Percentiles rank a stretch among this genome's conserved stretches.
Evolutionary conservation across 2,797 vertebrate genomes (phyloP).

Genomic region (Tiaroga cobitis): DNA sequence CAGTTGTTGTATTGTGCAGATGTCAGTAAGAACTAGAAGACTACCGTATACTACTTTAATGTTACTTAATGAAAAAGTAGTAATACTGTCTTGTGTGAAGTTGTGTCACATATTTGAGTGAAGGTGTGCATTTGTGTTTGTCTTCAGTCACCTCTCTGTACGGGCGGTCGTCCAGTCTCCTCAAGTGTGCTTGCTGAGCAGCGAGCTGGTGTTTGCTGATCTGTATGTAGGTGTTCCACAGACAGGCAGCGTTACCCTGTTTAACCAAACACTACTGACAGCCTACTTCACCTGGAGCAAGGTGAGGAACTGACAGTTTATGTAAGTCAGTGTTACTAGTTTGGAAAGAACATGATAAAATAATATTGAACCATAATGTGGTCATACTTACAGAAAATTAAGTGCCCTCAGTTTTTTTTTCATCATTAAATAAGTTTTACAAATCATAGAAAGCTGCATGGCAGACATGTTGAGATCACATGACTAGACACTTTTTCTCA

Average conservation of each 20-base stretch:
- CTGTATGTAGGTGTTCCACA: conserved; percentile 83
- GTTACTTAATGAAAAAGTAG: not conserved
- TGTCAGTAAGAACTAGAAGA: not conserved
- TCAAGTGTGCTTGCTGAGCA: conserved; percentile 81
- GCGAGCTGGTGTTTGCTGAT: conserved; percentile 77
- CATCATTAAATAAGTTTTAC: not conserved
- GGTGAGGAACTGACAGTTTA: conserved; percentile 66
- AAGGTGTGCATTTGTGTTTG: conserved; percentile 9
- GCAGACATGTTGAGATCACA: not conserved
- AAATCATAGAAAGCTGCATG: not conserved
- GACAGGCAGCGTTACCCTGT: conserved; percentile 71
- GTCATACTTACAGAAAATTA: not conserved
- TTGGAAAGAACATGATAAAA: not conserved
- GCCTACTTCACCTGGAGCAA: conserved; percentile 84
- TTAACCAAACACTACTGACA: conserved; percentile 88
- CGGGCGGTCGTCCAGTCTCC: conserved; percentile 87
- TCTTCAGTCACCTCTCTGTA: conserved; percentile 83
- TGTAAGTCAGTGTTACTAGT: not conserved
- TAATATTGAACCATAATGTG: not conserved
- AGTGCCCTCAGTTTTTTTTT: not conserved
- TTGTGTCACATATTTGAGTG: not conserved
- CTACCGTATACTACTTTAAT: not conserved
- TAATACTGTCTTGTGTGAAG: not conserved
- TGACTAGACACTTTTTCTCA: not conserved
- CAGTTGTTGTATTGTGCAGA: not conserved